Evolutionary conservation across 2,888 invertebrate genomes (phyloP).

Genomic region (Furcula furcula): DNA sequence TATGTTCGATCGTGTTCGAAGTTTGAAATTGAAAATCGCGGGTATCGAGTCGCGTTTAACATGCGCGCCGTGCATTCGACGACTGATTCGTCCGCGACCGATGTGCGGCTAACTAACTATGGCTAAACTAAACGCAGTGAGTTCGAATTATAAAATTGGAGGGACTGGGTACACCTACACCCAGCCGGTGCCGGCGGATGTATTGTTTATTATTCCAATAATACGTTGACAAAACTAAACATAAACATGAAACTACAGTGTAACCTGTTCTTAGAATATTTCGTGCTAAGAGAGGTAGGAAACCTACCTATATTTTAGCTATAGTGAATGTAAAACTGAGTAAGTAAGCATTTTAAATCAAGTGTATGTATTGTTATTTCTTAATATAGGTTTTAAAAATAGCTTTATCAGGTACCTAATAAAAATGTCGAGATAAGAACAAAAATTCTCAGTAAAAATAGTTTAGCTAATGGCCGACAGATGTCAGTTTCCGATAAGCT

Average conservation of each 20-base stretch:
- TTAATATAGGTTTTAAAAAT: too few species aligned
- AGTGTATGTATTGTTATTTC: background rate
- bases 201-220: conserved; percentile 38
- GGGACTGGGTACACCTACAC: conserved; percentile 34
- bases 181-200: conserved; percentile 39
- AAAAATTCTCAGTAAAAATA: background rate
- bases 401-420: too few species aligned
- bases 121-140: conserved; percentile 19
- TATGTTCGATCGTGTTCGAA: conserved; percentile 48
- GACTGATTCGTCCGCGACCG: conserved; percentile 36
- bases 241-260: background rate
- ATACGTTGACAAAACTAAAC: conserved; percentile 14
- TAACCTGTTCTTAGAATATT: too few species aligned
- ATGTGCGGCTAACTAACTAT: conserved; percentile 14
- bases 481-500: conserved; percentile 11
- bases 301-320: too few species aligned
- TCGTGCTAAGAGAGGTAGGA: too few species aligned
- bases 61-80: conserved; percentile 43
- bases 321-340: background rate
- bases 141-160: conserved; percentile 38
- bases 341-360: background rate
- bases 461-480: conserved; percentile 17
- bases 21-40: conserved; percentile 39
- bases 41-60: conserved; percentile 40
- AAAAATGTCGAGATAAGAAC: too few species aligned